Conservation (phyloP, 2,113 vertebrate species). For the Trichechus manatus region DNA sequence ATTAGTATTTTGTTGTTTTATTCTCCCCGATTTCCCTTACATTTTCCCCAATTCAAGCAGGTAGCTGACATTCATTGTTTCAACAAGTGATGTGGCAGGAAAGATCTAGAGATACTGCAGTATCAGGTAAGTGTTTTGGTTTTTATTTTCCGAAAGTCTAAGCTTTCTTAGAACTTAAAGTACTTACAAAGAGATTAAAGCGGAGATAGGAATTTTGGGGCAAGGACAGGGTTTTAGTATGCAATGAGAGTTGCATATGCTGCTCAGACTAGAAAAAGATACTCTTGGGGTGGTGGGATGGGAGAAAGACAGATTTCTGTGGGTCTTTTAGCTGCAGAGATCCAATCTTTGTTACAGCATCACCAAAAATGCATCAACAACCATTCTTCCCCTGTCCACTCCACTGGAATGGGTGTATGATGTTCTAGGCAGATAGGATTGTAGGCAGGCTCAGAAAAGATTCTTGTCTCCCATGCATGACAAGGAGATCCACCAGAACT, state of each 20-base stretch:
- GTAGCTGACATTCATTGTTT: background rate
- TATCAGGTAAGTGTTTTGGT: background rate
- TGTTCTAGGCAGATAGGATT: background rate
- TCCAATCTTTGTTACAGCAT: background rate
- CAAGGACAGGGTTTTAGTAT: background rate
- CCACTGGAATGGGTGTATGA: background rate
- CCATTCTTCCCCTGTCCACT: fast-evolving
- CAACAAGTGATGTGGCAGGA: background rate
- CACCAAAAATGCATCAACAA: background rate
- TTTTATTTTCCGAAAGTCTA: background rate
- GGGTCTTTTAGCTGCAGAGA: background rate
- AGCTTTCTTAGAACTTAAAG: background rate
- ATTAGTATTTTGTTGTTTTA: background rate
- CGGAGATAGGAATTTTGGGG: background rate
- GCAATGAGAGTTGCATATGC: background rate
- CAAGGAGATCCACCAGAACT: background rate
- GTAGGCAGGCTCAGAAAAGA: background rate
- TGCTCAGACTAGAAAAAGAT: background rate
- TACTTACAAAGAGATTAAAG: background rate
- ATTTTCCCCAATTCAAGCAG: background rate
- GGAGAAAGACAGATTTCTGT: background rate
- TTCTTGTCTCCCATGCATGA: background rate
- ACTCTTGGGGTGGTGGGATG: background rate
- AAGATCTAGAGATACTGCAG: background rate
- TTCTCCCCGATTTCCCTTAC: background rate